Conservation (phyloP, 2,113 vertebrate genomes). For the Herpailurus yagouaroundi region DNA sequence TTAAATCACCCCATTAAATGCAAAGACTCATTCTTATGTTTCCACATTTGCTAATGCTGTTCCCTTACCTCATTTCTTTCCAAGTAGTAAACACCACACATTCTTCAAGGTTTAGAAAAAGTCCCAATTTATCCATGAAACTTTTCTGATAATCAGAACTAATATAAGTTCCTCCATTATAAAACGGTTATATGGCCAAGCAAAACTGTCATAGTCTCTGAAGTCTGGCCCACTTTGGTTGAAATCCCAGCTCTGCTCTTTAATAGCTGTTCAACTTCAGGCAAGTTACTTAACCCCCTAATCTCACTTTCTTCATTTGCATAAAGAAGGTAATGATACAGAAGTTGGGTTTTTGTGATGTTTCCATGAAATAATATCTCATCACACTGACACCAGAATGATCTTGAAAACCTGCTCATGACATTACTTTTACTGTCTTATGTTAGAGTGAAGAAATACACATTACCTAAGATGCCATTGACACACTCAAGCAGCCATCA, state of each 20-base stretch:
- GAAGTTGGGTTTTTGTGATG: background rate
- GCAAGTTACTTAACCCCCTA: background rate
- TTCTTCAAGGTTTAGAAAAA: background rate
- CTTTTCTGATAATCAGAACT: background rate
- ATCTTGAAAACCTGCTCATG: background rate
- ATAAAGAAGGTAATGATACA: background rate
- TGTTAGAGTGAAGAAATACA: background rate
- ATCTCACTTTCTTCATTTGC: background rate
- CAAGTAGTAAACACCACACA: background rate
- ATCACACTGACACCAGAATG: background rate
- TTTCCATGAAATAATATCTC: background rate
- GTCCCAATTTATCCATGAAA: background rate
- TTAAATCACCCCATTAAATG: background rate
- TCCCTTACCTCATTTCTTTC: background rate
- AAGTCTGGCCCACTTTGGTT: background rate
- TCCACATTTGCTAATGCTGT: background rate
- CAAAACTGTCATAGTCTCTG: background rate
- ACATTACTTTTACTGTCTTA: background rate
- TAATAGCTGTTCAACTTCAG: background rate
- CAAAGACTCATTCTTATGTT: background rate
- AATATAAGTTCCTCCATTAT: background rate
- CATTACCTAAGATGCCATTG: background rate
- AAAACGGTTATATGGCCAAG: background rate
- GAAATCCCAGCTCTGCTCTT: background rate
- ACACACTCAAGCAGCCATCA: background rate